These are phyloP conservation scores for Saccopteryx bilineata DNA, from an alignment of 2,113 vertebrate species.

Conservation along the genomic window DNA sequence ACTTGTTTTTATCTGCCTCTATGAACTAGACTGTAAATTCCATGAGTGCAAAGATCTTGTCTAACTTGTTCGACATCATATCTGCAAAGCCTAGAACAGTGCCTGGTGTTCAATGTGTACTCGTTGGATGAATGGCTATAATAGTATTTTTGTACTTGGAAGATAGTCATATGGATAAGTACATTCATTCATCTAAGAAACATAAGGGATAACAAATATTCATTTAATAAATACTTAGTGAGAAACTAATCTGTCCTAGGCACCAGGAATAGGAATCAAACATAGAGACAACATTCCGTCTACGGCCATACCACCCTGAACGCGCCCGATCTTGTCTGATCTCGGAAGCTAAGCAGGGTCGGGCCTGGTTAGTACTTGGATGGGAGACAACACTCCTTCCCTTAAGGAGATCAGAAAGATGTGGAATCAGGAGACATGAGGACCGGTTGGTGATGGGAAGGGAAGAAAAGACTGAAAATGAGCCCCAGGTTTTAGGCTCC, in stretches of 20 bases:
- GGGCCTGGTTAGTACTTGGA: no score
- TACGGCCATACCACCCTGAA: no score
- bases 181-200: background rate
- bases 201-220: background rate
- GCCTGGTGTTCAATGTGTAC: background rate
- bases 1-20: conserved; percentile 27
- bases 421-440: background rate
- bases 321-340: no score
- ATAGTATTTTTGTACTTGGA: background rate
- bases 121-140: background rate
- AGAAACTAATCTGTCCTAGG: background rate
- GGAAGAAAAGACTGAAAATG: background rate
- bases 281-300: background rate
- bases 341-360: no score
- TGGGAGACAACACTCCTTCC: background rate
- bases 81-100: background rate
- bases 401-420: background rate
- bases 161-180: background rate
- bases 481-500: background rate
- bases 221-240: background rate
- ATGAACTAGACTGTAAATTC: background rate
- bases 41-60: conserved; percentile 23
- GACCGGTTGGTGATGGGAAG: background rate
- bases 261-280: background rate
- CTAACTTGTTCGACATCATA: background rate